Evolutionary conservation across 2,113 vertebrate species (phyloP).

Genomic region (Mugil cephalus): DNA sequence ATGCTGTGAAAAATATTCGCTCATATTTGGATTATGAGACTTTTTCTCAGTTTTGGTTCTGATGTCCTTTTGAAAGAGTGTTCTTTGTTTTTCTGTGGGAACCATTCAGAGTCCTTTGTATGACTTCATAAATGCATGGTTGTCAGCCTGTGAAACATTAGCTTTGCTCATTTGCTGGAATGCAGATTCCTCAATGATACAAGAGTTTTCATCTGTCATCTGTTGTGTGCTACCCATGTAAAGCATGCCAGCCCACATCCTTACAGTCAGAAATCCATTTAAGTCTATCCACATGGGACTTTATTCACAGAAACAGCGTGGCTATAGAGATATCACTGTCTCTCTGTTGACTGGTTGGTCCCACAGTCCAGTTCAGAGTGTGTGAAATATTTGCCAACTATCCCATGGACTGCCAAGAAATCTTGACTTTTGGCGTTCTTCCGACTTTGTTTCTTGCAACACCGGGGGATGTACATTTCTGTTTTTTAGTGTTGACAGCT

Average conservation of each 20-base stretch:
- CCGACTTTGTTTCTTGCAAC: no score
- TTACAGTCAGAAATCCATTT: constrained; percentile 15
- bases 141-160: constrained; percentile 40
- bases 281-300: constrained; percentile 13
- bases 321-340: not conserved
- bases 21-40: not conserved
- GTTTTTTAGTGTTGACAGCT: no score
- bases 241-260: constrained; percentile 9
- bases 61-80: not conserved
- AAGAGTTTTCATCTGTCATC: constrained; percentile 54
- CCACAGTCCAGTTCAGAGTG: no score
- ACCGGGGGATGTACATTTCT: no score
- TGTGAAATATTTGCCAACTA: no score
- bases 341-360: not conserved
- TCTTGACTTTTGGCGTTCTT: no score
- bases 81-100: constrained; percentile 12
- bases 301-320: constrained; percentile 1
- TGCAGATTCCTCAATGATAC: constrained; percentile 32
- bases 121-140: constrained; percentile 37
- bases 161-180: constrained; percentile 44
- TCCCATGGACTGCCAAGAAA: no score
- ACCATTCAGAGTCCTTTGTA: constrained; percentile 12
- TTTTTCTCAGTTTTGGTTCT: constrained; percentile 20
- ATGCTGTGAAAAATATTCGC: constrained; percentile 15
- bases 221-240: constrained; percentile 11